Base-by-base conservation (phyloP, 2,113 vertebrate genomes). In the Poeciliopsis occidentalis region DNA sequence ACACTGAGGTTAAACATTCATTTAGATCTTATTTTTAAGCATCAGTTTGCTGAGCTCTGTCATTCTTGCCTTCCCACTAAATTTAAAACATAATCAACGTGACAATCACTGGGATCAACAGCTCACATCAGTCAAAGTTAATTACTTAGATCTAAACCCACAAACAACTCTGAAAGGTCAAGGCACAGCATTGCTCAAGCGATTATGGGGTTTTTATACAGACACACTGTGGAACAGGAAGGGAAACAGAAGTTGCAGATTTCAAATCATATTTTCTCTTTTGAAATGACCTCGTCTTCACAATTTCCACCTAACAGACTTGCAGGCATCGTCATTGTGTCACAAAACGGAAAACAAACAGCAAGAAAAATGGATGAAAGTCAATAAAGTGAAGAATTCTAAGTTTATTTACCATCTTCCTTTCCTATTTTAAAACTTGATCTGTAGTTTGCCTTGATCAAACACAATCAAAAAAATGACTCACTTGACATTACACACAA, bases 401-500 rank as follows among this genome's bases (percentile, higher is more conserved):
- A 47, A 47, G 44, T 57, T 8, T 57, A 57, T 57, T n/a, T 57
- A n/a, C 22, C 51, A 11, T 57, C 51, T 3, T n/a, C 24, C 8
- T 31, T 44, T 72, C 44, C n/a, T 0, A 41, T 69, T 47, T 44
- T 27, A 85, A 32, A 82, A 54, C 26, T 73, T 71, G 51, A 71
- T 64, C 67, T 77, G 70, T 51, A 70, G 27, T 80, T 73, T 51
- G 60, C 47, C 32, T 60, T 54, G 17, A 80, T 81, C 73, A 37
- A 83, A 79, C 44, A 41, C 27, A 39, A 76, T 75, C 32, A 73
- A 66, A 73, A 80, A 76, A 76, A 72, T 69, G 29, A 76, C 61
- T 73, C 26, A 71, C 67, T 71, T 76, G 69, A 47, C 30, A 76
- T 44, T 67, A 41, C 37, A 67, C 64, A 27, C 70, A 63, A 24